Conservation (phyloP, 2,113 vertebrate genomes). For the Psilopogon haemacephalus region DNA sequence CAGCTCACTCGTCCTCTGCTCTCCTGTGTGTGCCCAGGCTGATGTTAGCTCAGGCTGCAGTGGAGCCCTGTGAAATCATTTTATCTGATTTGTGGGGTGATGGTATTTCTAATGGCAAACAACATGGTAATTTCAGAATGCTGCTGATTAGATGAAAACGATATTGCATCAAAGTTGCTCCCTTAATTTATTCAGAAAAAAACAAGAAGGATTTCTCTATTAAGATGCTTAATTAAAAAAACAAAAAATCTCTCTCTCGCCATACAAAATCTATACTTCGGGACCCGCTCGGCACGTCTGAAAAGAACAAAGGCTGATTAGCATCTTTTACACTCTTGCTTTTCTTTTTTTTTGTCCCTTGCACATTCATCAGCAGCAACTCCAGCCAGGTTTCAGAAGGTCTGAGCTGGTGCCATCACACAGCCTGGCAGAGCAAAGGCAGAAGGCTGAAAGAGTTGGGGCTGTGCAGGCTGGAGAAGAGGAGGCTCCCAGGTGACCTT, state of each 20-base stretch:
- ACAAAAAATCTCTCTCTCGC: constrained; percentile 62
- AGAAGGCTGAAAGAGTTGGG: no score
- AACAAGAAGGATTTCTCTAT: constrained; percentile 77
- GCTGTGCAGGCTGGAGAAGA: no score
- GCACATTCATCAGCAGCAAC: background rate
- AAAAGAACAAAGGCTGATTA: constrained; percentile 68
- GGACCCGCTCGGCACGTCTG: constrained; percentile 60
- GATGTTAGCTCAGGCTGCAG: constrained; percentile 68
- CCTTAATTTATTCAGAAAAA: constrained; percentile 83
- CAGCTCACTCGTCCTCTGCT: constrained; percentile 17
- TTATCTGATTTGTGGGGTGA: constrained; percentile 79
- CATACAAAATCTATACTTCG: constrained; percentile 61
- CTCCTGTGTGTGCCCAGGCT: constrained; percentile 16
- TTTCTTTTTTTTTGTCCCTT: constrained; percentile 40
- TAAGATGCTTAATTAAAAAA: constrained; percentile 84
- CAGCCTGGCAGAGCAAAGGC: background rate
- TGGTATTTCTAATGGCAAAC: constrained; percentile 79
- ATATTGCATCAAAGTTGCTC: constrained; percentile 83
- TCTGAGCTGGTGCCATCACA: background rate
- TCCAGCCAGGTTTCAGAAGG: constrained; percentile 4
- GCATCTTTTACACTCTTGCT: constrained; percentile 56
- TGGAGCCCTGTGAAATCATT: constrained; percentile 63
- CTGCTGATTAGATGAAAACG: constrained; percentile 84
- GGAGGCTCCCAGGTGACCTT: no score
- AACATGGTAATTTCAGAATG: constrained; percentile 83